Evolutionary conservation across 2,797 vertebrate genomes (phyloP), one percentile per base, ranked within the genome.

Genomic region (Allobates femoralis): DNA sequence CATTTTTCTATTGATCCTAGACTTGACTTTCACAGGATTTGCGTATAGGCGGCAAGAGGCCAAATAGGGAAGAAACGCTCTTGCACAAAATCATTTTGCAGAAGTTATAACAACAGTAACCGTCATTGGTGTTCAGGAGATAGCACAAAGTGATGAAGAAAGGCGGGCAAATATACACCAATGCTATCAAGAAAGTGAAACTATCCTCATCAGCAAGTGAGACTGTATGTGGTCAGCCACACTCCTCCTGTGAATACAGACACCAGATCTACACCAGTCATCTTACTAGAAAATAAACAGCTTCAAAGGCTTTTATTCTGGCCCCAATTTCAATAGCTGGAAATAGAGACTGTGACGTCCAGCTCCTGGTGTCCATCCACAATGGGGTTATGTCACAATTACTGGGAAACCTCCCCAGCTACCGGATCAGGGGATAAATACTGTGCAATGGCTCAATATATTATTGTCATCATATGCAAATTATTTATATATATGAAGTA

Each of bases 261-360:
- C 12, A 53, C 51, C 28, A 75, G n/a, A 26, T 51, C 26, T 51
- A 51, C 32, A 73, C 37, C 21, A 18, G 50, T 34, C 34, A 32
- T 30, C 74, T 55, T 11, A 15, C 51, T 21, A 78, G 19, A 15
- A 56, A 32, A 78, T 58, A 78, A 78, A 78, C 51, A 34, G 37
- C 75, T 73, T 34, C 28, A 77, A 77, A 55, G 51, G 50, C 51
- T 55, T 55, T 14, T 46, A 8, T 55, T 77, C 74, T 77, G 74
- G 75, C 53, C 34, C 28, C 18, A 58, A 56, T 5, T 34, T 23
- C 51, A 56, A 53, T 58, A 34, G 75, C 28, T 78, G 75, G 75
- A 78, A 78, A 56, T 23, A 11, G 51, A 3, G 28, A 15, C 21
- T 32, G 50, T 50, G n/a, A 30, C 5, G 73, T 19, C 46, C 67